Evolutionary conservation across 2,113 vertebrate species (phyloP).

Genomic region (Sitta europaea): DNA sequence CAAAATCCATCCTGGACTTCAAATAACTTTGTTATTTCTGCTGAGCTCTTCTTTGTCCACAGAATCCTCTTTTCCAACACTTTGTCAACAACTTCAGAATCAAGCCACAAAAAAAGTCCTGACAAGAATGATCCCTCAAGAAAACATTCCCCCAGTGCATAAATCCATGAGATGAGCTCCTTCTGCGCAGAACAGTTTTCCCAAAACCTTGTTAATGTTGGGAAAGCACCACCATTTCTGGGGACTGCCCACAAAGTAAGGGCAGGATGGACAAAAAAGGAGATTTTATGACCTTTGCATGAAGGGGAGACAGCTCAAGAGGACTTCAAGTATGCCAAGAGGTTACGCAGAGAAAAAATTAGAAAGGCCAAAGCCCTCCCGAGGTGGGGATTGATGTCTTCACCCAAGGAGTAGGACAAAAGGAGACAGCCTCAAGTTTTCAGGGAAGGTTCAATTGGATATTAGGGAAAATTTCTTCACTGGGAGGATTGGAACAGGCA

Average conservation of each 20-base stretch:
- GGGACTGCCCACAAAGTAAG: not conserved
- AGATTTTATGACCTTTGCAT: not conserved
- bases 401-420: not conserved
- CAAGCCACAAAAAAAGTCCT: not conserved
- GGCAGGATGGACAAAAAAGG: not conserved
- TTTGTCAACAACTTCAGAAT: not conserved
- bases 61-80: not conserved
- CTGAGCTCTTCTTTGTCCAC: not conserved
- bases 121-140: not conserved
- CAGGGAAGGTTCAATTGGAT: not conserved
- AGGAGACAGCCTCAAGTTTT: not conserved
- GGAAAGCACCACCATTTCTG: not conserved
- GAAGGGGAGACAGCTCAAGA: not conserved
- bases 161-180: not conserved
- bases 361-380: not conserved
- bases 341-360: not conserved
- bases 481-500: not conserved
- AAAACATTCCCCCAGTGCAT: accelerated
- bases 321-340: not conserved
- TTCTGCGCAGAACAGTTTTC: accelerated
- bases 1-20: not conserved
- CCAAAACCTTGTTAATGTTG: not conserved
- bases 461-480: not conserved
- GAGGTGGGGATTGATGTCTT: not conserved
- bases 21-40: not conserved